Evolutionary conservation across 2,797 vertebrate species (phyloP), one percentile per base, ranked within the genome.

Genomic region (Helostoma temminkii): DNA sequence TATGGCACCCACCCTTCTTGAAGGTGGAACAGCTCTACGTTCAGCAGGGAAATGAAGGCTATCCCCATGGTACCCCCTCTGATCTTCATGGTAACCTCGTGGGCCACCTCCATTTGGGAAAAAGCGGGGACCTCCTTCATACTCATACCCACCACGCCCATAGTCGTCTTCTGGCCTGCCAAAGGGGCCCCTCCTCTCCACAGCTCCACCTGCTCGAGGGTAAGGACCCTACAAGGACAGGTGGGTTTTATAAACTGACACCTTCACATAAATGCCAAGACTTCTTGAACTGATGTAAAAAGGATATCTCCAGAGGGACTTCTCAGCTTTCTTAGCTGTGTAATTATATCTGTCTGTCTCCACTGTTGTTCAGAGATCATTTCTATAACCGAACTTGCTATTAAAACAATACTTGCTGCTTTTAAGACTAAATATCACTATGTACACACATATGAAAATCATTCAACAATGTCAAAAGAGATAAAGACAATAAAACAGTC

Each of bases 21-120:
- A 76, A 30, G 91, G 90, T 19, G 92, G 92, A 6, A 24, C 86
- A 10, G 76, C 75, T 85, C 94, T 86, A 28, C 92, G 89, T 24
- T 94, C 93, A 18, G 76, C 81, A 1, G 89, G 74, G 60, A 94
- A 94, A 59, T 94, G 93, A 64, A 74, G 4, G 56, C 19, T 67
- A 12, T 94, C 93, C 0, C 77, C 86, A 26, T 92, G 93, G 78
- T 89, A 93, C 41, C 83, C 77, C 36, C 92, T 85, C 59, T 94
- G 93, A 7, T 95, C 94, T 19, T 95, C 89, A 24, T 94, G 93
- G 88, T 91, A 94, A 84, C 36, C 92, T 36, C 93, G 86, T 14
- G 89, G 93, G n/a, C 82, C 92, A 0, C 92, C 92, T 61, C 89
- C 94, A 14, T 94, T 93, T 0, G 93, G 93, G 73, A 92, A 94